Base-by-base conservation (phyloP, 1,140 invertebrate genomes). In the Araneus ventricosus region DNA sequence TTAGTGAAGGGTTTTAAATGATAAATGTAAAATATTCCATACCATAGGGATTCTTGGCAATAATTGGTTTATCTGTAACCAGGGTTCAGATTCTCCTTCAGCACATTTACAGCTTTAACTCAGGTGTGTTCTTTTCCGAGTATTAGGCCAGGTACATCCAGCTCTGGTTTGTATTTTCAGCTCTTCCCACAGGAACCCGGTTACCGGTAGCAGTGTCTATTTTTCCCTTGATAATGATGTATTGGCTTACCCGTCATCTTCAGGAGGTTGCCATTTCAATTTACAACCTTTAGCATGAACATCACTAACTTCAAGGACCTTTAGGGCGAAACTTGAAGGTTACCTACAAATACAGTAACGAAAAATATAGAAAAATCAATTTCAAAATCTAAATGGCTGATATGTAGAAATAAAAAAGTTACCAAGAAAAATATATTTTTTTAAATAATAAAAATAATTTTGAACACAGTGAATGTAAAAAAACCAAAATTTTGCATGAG, bases 181-280 rank as follows among this genome's bases (percentile, higher is more conserved):
- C 94, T 34, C 8, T 97, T 97, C 82, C 98, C 39, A 98, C 98
- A 22, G 98, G 98, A 22, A 99, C 98, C 99, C 99, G 99, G 94
- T 98, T 96, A 14, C 98, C 98, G 34, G 97, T 98, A 94, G 98
- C 98, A 94, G 97, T 97, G 96, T 99, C 99, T 85, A 99, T 96
- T 95, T 99, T 99, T 95, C 99, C 99, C 10, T 89, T 99, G 97
- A 95, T 99, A 99, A 34, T 98, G 98, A 75, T 97, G 97, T 22
- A 99, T 97, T 10, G 98, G 98, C 95, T 98, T 97, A 45, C 99
- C 99, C 99, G 96, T 99, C 99, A 95, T 99, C 98, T 95, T 99
- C 98, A 22, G 99, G 98, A 93, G 98, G 97, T 82, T 98, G 97
- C 99, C 99, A 99, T 96, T 98, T 98, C 0, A 99, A 96, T 95